Evolutionary conservation across 1,140 invertebrate species (phyloP).

Genomic region (Drosophila melanogaster): Release_6_plus_ISO1_MT NC_004354.4:3625001-3625500

Average conservation of each 20-base stretch:
- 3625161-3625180: background rate
- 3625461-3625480: conserved; percentile 21
- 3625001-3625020: background rate
- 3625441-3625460: background rate
- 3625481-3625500: background rate
- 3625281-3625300: conserved; percentile 1
- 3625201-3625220: conserved; percentile 13
- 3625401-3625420: too few species aligned
- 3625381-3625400: background rate
- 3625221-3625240: conserved; percentile 69
- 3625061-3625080: conserved; percentile 63
- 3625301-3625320: conserved; percentile 7
- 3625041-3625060: conserved; percentile 7
- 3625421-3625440: background rate
- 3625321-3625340: too few species aligned
- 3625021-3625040: conserved; percentile 1
- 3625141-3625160: background rate
- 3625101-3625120: conserved; percentile 52
- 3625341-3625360: too few species aligned
- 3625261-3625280: conserved; percentile 13
- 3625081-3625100: conserved; percentile 66
- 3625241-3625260: conserved; percentile 18
- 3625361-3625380: background rate
- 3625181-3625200: background rate
- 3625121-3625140: conserved; percentile 26